Evolutionary conservation across 2,113 vertebrate species (phyloP), one percentile per base, ranked within the genome.

Genomic region (Mesembrinibis cayennensis): DNA sequence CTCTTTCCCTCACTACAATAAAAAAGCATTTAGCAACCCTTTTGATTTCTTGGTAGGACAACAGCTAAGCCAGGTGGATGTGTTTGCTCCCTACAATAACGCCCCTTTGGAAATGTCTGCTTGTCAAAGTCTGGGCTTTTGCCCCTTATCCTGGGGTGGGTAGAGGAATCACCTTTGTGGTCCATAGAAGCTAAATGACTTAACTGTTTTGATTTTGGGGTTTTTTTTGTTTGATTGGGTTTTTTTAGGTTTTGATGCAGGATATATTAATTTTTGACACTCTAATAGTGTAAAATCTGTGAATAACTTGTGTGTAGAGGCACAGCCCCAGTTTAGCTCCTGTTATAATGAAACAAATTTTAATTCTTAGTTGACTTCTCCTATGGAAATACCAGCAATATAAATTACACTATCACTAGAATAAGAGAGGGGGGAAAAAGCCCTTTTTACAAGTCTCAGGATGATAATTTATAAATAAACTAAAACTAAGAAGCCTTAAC

Each of bases 391-490:
- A 85, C 11, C 34, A 82, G 42, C 56, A 78, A 55, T 91, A 70
- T 94, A 95, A 97, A 97, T 94, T 85, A 77, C 66, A 73, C 6
- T 70, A 70, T 84, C 87, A 91, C 56, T 62, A 32, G 53, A 38
- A 40, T 74, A 58, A 93, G 71, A 18, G 11, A 1, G 17, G 11
- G 40, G 36, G 23, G 56, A 27, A 34, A 19, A 73, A 82, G 42
- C 53, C 71, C 13, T 92, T 96, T 95, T 96, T 93, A 95, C 69
- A 91, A 93, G 84, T 74, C 84, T 94, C 45, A 50, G 78, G 81
- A 91, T 91, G 84, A 73, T 95, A 72, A 95, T 97, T 97, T 87
- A 91, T 91, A 97, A 95, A 95, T 93, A 95, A 95, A 89, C 58
- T 70, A 78, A 90, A 95, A 62, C 65, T 83, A 91, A 91, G 89